These are phyloP conservation scores for Aspiorhynchus laticeps DNA, from an alignment of 2,113 vertebrate genomes.

Conservation along the genomic window DNA sequence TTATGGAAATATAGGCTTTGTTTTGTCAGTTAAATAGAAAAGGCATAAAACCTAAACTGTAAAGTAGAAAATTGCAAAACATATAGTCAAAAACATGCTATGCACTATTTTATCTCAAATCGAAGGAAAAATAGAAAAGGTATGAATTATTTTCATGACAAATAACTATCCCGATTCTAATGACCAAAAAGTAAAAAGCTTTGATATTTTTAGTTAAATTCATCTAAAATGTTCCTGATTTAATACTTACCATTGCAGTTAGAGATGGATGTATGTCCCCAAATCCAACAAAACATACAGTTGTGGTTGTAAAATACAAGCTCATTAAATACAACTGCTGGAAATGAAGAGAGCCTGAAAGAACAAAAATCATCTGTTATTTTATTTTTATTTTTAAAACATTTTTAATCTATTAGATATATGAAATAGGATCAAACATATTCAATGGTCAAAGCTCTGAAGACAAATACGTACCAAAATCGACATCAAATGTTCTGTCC, in stretches of 20 bases:
- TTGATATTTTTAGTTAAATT: background rate
- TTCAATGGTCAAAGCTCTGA: background rate
- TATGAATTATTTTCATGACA: background rate
- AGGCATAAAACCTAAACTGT: too few relatives aligned
- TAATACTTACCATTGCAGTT: conserved; percentile 37
- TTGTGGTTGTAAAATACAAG: conserved; percentile 47
- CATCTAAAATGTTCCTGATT: background rate
- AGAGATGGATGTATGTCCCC: conserved; percentile 46
- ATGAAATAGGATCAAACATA: background rate
- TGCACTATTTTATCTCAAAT: background rate
- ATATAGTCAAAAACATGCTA: background rate
- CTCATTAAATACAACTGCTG: conserved; percentile 32
- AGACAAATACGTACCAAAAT: conserved; percentile 39
- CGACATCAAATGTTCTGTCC: background rate
- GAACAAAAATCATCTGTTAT: background rate
- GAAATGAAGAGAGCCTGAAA: conserved; percentile 32
- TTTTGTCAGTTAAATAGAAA: background rate
- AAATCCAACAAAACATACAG: conserved; percentile 45
- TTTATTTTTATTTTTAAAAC: background rate
- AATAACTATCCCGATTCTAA: background rate
- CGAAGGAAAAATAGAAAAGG: background rate
- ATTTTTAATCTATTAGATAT: background rate
- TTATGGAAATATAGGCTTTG: background rate
- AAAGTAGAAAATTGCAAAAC: background rate
- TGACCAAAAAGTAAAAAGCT: background rate